Conservation (phyloP, 2,113 vertebrate genomes). For the Riparia riparia region DNA sequence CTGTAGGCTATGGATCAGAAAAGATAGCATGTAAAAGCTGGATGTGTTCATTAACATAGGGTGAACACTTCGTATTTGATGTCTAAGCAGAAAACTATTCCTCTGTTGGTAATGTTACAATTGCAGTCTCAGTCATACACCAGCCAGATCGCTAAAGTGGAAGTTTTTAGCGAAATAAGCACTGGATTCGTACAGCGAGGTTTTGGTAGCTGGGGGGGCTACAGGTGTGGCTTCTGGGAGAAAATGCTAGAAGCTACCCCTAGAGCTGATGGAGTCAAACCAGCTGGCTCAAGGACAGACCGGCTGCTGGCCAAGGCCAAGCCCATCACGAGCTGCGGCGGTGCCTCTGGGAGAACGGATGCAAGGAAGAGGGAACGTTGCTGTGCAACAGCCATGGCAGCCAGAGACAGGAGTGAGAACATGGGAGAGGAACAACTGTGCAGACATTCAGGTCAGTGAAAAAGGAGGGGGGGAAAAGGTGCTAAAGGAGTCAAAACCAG, state of each 20-base stretch:
- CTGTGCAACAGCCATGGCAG: neutral
- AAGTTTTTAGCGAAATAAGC: neutral
- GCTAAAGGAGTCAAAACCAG: neutral
- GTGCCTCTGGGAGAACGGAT: neutral
- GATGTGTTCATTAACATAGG: neutral
- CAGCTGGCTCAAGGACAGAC: fast-evolving
- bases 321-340: neutral
- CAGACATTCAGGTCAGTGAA: neutral
- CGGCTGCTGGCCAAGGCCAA: neutral
- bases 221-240: neutral
- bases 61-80: neutral
- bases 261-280: neutral
- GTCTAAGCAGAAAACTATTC: neutral
- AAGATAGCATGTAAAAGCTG: neutral
- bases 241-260: neutral
- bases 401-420: neutral
- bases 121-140: no score
- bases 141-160: neutral
- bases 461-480: neutral
- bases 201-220: neutral
- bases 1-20: neutral
- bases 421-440: neutral
- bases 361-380: neutral
- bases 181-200: neutral
- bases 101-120: neutral